Base-by-base conservation (phyloP, 1,140 invertebrate genomes). In the Drosophila azteca region DNA sequence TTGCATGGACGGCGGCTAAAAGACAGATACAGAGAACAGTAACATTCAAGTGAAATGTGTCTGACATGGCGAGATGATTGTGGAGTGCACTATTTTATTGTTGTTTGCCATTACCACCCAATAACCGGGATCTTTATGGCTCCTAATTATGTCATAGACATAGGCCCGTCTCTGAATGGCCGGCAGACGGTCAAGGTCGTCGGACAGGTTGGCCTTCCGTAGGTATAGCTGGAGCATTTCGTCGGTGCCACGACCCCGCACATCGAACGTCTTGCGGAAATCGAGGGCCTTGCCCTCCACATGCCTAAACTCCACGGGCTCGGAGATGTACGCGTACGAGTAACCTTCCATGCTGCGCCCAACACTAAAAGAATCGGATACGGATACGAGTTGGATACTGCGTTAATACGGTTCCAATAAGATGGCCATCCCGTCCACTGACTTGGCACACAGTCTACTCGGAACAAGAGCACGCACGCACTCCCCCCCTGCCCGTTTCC, bases 141-240 rank as follows among this genome's bases (percentile, higher is more conserved):
- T 90, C 46, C 85, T 82, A 61, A 90, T 83, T 74, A 90, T 90
- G 73, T 90, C 89, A 58, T 90, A 90, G 22, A 90, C 79, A 53
- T 90, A 90, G 26, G 89, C 72, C 17, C 89, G 80, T 26, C 89
- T 61, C 73, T 85, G 79, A 15, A 89, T 63, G 22, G 84, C 57
- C 50, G 89, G 76, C 48, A 90, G 57, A 6, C 62, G 66, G 31
- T 89, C 70, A 43, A 90, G 74, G 29, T 90, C 73, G 52, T 89
- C 89, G 48, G 72, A 59, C 5, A 85, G 46, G 17, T 90, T 77
- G 35, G 89, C 89, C 59, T 80, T 90, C 35, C 81, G 75, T 51
- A 90, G 48, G 63, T 90, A 90, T 44, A 90, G 52, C 29, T 84
- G 84, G 2, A 90, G 76, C 76, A 90, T 89, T 62, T 90, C 89